A percentile compares a stretch with the other conserved stretches of the same genome.
Evolutionary conservation across 2,113 vertebrate genomes (phyloP).

Genomic region (Labeo rohita): DNA sequence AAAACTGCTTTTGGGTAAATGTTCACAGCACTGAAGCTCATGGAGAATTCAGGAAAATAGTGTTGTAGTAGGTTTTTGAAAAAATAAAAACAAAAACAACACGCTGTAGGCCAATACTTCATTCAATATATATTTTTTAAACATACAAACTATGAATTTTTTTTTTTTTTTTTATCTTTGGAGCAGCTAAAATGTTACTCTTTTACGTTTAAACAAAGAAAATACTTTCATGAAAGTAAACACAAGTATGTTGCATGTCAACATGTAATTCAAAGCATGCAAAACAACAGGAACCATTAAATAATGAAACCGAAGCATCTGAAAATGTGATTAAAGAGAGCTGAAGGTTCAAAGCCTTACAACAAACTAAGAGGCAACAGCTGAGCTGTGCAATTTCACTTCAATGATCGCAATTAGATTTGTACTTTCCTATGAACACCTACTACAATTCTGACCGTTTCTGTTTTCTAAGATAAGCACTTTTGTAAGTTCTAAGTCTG

Average conservation of each 20-base stretch:
- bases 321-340: conserved; percentile 32
- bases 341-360: conserved; percentile 11
- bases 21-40: neutral
- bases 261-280: conserved; percentile 46
- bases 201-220: conserved; percentile 36
- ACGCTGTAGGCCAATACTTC: neutral
- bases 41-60: neutral
- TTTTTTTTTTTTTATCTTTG: neutral
- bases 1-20: conserved; percentile 38
- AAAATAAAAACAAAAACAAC: neutral
- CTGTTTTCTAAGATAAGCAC: neutral
- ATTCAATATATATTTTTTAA: neutral
- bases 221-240: conserved; percentile 36
- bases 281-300: conserved; percentile 25
- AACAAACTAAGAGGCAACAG: neutral
- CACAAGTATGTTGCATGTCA: conserved; percentile 31
- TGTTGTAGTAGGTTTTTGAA: conserved; percentile 16
- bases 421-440: neutral
- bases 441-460: neutral
- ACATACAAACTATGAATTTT: neutral
- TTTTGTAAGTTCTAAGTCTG: neutral
- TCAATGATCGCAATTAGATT: neutral
- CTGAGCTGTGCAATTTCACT: neutral
- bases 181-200: conserved; percentile 34
- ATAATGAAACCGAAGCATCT: conserved; percentile 17